Evolutionary conservation across 2,888 invertebrate genomes (phyloP).

Genomic region (Osmoderma eremita): DNA sequence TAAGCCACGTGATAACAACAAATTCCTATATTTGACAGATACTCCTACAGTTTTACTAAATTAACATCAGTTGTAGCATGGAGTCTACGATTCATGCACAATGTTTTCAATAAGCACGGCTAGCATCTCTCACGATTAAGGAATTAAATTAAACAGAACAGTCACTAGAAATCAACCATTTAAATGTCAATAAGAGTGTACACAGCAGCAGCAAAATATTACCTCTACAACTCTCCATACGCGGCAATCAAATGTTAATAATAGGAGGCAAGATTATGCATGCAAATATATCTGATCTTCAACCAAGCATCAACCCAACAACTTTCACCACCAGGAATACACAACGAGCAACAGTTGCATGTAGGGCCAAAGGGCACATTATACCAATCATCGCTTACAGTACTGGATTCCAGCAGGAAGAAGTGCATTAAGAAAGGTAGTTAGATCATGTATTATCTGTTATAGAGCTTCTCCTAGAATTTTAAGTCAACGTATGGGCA

Average conservation of each 20-base stretch:
- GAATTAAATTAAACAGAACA: not conserved
- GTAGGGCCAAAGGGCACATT: not conserved
- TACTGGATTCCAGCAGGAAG: not conserved
- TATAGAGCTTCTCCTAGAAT: not conserved
- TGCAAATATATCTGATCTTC: not conserved
- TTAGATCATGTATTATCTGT: not conserved
- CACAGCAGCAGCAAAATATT: not conserved
- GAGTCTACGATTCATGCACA: constrained; percentile 1
- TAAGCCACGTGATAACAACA: not conserved
- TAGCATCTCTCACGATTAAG: not conserved
- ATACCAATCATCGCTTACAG: not conserved
- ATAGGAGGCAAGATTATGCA: not conserved
- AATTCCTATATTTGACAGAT: not conserved
- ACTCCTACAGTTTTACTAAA: not conserved
- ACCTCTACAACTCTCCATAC: not conserved
- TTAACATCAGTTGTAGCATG: not conserved
- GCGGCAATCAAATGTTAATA: not conserved
- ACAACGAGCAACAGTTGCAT: not conserved
- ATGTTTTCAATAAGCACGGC: not conserved
- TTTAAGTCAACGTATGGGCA: not conserved
- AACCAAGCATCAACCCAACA: not conserved
- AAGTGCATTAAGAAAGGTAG: not conserved
- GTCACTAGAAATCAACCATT: not conserved
- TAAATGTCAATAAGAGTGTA: not conserved
- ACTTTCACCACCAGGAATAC: not conserved